phyloP scores from a whole-genome alignment of 2,113 vertebrate genomes.

The Dipodomys spectabilis region DNA sequence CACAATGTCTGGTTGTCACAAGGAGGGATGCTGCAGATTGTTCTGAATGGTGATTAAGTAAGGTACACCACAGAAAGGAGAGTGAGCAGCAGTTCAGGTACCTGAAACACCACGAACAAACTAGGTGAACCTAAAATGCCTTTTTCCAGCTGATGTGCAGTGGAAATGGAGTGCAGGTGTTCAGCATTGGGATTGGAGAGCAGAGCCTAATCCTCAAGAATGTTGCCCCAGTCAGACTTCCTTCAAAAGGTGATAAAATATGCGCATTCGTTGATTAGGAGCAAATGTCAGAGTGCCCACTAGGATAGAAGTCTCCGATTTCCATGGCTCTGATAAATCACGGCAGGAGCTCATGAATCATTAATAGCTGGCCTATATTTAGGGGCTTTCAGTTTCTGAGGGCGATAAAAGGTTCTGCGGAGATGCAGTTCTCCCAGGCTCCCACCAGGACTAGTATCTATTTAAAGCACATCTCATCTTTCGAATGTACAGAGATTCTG shows the following conservation, averaged over 20 bases:
- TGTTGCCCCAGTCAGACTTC: slow-evolving; percentile 19
- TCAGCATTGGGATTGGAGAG: slow-evolving; percentile 42
- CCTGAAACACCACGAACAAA: not conserved
- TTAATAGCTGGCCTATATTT: slow-evolving; percentile 88
- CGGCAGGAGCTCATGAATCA: slow-evolving; percentile 84
- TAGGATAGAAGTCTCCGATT: slow-evolving; percentile 82
- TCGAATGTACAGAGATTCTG: slow-evolving; percentile 63
- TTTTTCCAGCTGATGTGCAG: not conserved
- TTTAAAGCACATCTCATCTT: slow-evolving; percentile 83
- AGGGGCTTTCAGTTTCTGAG: slow-evolving; percentile 84
- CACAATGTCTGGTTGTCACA: not conserved
- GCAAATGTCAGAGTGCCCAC: slow-evolving; percentile 81
- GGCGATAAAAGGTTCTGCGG: slow-evolving; percentile 81
- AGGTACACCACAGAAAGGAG: not conserved
- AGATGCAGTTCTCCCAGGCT: slow-evolving; percentile 78
- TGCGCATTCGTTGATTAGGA: slow-evolving; percentile 78
- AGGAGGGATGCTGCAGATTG: not conserved
- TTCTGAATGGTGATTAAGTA: not conserved
- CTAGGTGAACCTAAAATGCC: not conserved
- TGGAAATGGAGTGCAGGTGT: not conserved
- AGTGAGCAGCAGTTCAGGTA: not conserved
- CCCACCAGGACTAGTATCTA: slow-evolving; percentile 72
- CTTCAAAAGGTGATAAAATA: slow-evolving; percentile 77
- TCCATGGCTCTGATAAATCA: slow-evolving; percentile 83
- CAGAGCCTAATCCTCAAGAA: slow-evolving; percentile 9